Conservation (phyloP, 1,140 invertebrate species). For the Drosophila leontia region DNA sequence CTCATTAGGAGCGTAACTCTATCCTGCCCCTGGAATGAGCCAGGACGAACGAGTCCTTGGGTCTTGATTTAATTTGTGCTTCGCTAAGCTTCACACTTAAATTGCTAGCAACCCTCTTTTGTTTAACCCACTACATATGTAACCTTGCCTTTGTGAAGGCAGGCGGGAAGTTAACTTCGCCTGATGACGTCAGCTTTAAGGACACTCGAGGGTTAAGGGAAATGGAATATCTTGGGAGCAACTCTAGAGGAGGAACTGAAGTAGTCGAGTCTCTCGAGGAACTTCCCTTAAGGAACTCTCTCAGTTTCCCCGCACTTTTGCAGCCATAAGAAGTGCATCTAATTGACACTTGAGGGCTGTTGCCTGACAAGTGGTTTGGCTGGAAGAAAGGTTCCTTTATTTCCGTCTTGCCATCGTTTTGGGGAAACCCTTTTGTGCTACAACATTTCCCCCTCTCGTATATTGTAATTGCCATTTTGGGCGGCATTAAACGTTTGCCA, state of each 20-base stretch:
- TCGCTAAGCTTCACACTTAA: slow-evolving; percentile 53
- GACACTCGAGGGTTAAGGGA: slow-evolving; percentile 18
- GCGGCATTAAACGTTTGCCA: slow-evolving; percentile 73
- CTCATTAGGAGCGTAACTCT: slow-evolving; percentile 58
- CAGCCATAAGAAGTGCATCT: slow-evolving; percentile 74
- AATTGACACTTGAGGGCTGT: slow-evolving; percentile 76
- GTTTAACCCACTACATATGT: slow-evolving; percentile 63
- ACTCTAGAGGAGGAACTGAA: slow-evolving; percentile 37
- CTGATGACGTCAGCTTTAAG: slow-evolving; percentile 43
- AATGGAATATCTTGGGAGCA: slow-evolving; percentile 34
- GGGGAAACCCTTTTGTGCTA: slow-evolving; percentile 42
- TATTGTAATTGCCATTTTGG: slow-evolving; percentile 79
- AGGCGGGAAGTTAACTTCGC: slow-evolving; percentile 1
- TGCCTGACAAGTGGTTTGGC: slow-evolving; percentile 59
- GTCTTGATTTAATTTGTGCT: slow-evolving; percentile 73
- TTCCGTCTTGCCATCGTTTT: slow-evolving; percentile 26
- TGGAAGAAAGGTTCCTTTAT: slow-evolving; percentile 53
- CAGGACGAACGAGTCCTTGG: slow-evolving; percentile 38
- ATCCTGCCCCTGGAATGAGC: slow-evolving; percentile 4
- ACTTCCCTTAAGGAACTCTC: slow-evolving; percentile 38
- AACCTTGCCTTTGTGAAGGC: slow-evolving; percentile 22
- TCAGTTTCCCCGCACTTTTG: slow-evolving; percentile 20
- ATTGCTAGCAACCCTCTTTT: slow-evolving; percentile 35
- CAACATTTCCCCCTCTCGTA: slow-evolving; percentile 18
- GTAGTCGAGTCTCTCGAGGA: slow-evolving; percentile 13